Base-by-base conservation (phyloP, 2,797 vertebrate genomes). In the Melanogrammus aeglefinus region DNA sequence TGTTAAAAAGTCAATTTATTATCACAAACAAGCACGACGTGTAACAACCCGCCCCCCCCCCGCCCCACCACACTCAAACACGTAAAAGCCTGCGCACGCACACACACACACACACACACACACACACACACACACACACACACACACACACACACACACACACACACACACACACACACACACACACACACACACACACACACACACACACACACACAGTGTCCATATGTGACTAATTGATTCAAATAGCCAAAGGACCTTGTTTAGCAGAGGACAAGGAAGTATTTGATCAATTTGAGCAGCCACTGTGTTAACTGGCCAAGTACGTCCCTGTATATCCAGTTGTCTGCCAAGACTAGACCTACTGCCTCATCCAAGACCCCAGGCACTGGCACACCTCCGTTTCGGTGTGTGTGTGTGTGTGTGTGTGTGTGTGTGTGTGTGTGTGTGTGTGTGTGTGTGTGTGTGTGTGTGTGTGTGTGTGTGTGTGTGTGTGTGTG, bases 241-340 rank as follows among this genome's bases (percentile, higher is more conserved):
- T 82, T 83, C 27, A 81, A 83, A 84, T 73, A 63, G 83, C 83
- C 33, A 13, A 77, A 86, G 36, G 82, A 81, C 72, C 76, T 78
- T 79, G 41, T 80, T 78, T 77, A 38, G 73, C 77, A 10, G 70
- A 77, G 71, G 74, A 82, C 74, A 70, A 78, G 39, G 78, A 78
- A 73, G 27, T 73, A 35, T 38, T 38, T 73, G 72, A 75, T 82
- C 57, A 72, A 63, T 78, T 81, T 76, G 36, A 79, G 83, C 75
- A 82, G 74, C 44, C 73, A 76, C 76, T 21, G 70, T 74, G 47
- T 80, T 76, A 80, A 81, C 35, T 57, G 66, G 41, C 77, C 13
- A 76, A 72, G 78, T 38, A 63, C 57, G 77, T 82, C 76, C 72
- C 38, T 18, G 78, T 80, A 77, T 44, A 57, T 31, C 80, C 79